These are phyloP conservation scores for Oxyruncus cristatus DNA, from an alignment of 2,113 vertebrate species.

Conservation along the genomic window DNA sequence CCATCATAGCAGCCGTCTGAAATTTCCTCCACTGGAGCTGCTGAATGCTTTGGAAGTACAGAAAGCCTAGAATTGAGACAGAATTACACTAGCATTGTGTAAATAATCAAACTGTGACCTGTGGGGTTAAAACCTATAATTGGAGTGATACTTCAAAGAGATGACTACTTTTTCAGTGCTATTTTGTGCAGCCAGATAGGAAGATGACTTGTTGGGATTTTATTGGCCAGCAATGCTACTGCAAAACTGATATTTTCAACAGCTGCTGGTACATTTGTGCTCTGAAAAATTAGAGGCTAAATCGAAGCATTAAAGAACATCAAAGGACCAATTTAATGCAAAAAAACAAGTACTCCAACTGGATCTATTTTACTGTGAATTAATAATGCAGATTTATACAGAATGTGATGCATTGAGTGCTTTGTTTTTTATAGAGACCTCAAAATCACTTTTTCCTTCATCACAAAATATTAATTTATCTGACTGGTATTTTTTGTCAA, in stretches of 20 bases:
- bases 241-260: conserved; percentile 87
- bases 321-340: conserved; percentile 83
- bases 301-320: conserved; percentile 82
- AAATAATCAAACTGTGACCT: conserved; percentile 98
- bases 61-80: conserved; percentile 88
- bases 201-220: conserved; percentile 77
- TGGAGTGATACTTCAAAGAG: conserved; percentile 99
- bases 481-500: conserved; percentile 1
- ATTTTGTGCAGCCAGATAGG: conserved; percentile 81
- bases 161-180: conserved; percentile 87
- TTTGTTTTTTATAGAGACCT: conserved; percentile 60
- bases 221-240: conserved; percentile 78
- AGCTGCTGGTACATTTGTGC: conserved; percentile 82
- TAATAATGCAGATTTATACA: conserved; percentile 80
- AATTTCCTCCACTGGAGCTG: conserved; percentile 83
- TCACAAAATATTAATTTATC: conserved; percentile 49
- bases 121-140: conserved; percentile 97
- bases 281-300: conserved; percentile 83
- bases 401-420: conserved; percentile 38
- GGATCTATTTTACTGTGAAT: conserved; percentile 77
- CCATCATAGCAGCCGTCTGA: conserved; percentile 78
- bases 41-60: conserved; percentile 81
- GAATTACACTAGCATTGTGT: conserved; percentile 95
- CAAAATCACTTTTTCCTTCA: conserved; percentile 13
- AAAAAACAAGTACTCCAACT: conserved; percentile 79